Percentiles rank a stretch among this genome's conserved stretches.
phyloP scores from a whole-genome alignment of 2,113 vertebrate species.

The Piliocolobus tephrosceles region DNA sequence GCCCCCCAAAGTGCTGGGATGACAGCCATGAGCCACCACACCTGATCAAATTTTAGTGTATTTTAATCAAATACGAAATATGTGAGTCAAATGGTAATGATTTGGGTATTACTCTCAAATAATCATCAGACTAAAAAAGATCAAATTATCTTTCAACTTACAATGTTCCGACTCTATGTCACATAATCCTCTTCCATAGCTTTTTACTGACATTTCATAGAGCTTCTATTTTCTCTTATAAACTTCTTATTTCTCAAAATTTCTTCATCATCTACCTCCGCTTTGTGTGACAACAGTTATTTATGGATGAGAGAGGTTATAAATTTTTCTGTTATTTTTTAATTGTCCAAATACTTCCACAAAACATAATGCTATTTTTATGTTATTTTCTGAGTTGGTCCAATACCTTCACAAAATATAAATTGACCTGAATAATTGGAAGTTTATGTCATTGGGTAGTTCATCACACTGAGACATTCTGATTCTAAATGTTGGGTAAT shows the following conservation, averaged over 20 bases:
- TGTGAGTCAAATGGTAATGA: neutral
- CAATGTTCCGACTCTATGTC: neutral
- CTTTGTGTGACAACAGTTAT: neutral
- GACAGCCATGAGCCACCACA: too few species aligned
- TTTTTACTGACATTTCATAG: neutral
- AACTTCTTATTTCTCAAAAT: neutral
- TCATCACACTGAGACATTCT: neutral
- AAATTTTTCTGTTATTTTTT: constrained; percentile 1
- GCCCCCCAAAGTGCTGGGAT: too few species aligned
- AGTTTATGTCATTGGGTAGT: neutral
- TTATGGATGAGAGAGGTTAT: neutral
- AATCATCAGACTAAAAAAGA: neutral
- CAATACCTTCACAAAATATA: constrained; percentile 31
- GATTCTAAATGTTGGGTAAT: neutral
- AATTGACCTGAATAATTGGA: neutral
- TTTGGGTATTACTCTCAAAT: neutral
- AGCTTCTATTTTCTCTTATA: constrained; percentile 9
- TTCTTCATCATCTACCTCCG: neutral
- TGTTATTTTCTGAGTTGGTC: constrained; percentile 28
- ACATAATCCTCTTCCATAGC: neutral
- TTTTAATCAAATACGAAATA: constrained; percentile 9
- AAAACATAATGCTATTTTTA: neutral
- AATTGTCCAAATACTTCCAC: neutral
- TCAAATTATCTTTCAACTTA: neutral
- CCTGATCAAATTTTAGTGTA: neutral